Percentiles rank a stretch among this genome's conserved stretches.
phyloP scores from a whole-genome alignment of 2,113 vertebrate genomes.

The Prochilodus magdalenae region DNA sequence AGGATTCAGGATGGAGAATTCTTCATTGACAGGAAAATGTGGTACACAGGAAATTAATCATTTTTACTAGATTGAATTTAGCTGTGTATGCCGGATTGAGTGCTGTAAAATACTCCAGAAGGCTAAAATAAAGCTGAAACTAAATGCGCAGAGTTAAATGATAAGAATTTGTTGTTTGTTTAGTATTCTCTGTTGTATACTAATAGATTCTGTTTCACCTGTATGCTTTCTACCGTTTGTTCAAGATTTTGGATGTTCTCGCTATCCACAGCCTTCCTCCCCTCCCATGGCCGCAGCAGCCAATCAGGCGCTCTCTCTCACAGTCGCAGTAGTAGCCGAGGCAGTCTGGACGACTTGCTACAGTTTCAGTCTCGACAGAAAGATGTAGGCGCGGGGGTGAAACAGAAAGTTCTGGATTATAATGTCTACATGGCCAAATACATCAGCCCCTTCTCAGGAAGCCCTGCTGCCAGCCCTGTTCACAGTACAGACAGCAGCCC shows the following conservation, averaged over 20 bases:
- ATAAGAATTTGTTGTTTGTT: not conserved
- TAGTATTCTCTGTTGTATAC: not conserved
- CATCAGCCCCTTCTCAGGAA: constrained; percentile 78
- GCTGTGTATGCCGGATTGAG: not conserved
- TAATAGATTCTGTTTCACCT: not conserved
- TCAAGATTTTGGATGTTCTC: not conserved
- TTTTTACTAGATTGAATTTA: no score
- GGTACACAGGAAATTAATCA: no score
- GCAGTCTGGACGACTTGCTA: constrained; percentile 86
- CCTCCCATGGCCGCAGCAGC: constrained; percentile 76
- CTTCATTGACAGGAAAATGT: no score
- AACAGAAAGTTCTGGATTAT: constrained; percentile 93
- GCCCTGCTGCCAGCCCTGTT: constrained; percentile 81
- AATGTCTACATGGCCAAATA: constrained; percentile 94
- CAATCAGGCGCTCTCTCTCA: constrained; percentile 82
- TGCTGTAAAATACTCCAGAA: not conserved
- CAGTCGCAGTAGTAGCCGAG: constrained; percentile 91
- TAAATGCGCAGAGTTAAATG: not conserved
- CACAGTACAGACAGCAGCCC: constrained; percentile 91
- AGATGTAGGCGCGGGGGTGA: constrained; percentile 76
- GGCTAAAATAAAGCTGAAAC: not conserved
- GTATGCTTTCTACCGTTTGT: not conserved
- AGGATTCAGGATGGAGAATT: no score
- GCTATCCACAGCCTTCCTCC: constrained; percentile 78
- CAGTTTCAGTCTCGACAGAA: constrained; percentile 83